Base-by-base conservation (phyloP, 2,113 vertebrate genomes). In the Pomatorhinus ruficollis region DNA sequence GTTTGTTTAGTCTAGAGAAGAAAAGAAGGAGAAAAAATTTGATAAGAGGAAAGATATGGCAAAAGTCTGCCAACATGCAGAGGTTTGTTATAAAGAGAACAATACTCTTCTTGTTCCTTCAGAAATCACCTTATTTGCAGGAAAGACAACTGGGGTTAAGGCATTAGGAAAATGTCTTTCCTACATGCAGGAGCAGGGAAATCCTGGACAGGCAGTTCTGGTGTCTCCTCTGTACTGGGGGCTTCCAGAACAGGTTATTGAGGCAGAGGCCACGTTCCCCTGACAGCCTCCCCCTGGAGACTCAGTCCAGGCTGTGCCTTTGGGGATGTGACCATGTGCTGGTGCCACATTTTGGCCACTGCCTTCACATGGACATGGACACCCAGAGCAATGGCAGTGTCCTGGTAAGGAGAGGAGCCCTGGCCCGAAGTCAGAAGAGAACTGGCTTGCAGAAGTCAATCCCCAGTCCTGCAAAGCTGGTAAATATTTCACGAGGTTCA, bases 1-100 rank as follows among this genome's bases (percentile, higher is more conserved):
- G n/a, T 61, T 95, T 94, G 90, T 83, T 94, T 96, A 92, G 92
- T 90, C 90, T 93, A 74, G 53, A 77, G 63, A 66, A 88, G 16
- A 64, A 83, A 91, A 87, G 57, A 87, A 79, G 4, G 8, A 86
- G 30, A n/a, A 49, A 93, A 87, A 40, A 42, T 69, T 59, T 7
- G 65, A 90, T 57, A 76, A 54, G 63, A 88, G 27, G 37, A 40
- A 93, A 87, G 53, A 69, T 57, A 66, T 0, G 44, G 85, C 53
- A 69, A 19, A 89, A 92, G 78, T 65, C 59, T 76, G 76, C 49
- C 45, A 50, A 42, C 22, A 49, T 28, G 25, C 82, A 85, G 44
- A 85, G 88, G 22, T 79, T 85, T 83, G 49, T 77, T 53, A 61
- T 6, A 31, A 80, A 56, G n/a, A 72, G 17, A 93, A 65, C 72